Percentiles rank a stretch among this genome's conserved stretches.
These are phyloP conservation scores for Pteruthius melanotis DNA, from an alignment of 2,113 vertebrate species.

Conservation along the genomic window DNA sequence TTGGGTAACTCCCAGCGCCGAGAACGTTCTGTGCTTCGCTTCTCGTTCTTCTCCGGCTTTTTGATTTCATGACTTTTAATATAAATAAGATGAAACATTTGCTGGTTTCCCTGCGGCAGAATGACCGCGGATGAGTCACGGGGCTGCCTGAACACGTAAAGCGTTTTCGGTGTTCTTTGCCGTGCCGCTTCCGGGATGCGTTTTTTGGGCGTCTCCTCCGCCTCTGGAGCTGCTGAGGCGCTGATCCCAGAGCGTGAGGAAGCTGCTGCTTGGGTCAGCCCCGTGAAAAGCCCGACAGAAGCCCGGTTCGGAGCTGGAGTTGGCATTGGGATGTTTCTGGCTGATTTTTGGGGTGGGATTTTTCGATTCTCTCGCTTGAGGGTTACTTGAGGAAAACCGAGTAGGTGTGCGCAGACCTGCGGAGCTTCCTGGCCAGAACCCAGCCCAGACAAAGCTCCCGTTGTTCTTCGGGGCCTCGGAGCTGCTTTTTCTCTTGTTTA, in stretches of 20 bases:
- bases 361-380: rapidly evolving
- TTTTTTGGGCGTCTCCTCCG: background rate
- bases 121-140: background rate
- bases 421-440: background rate
- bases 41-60: background rate
- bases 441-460: background rate
- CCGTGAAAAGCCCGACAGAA: rapidly evolving
- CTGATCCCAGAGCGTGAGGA: rapidly evolving
- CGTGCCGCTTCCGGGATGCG: rapidly evolving
- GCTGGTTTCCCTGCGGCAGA: background rate
- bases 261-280: background rate
- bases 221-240: rapidly evolving
- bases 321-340: rapidly evolving
- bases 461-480: background rate
- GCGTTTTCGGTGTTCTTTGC: rapidly evolving
- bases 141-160: background rate
- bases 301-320: rapidly evolving
- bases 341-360: background rate
- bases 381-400: background rate
- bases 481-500: background rate
- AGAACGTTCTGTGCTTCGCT: background rate
- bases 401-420: background rate
- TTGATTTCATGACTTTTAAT: background rate
- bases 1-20: background rate
- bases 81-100: background rate